These are phyloP conservation scores for Lasioglossum marginatum DNA, from an alignment of 2,888 invertebrate species.

Conservation along the genomic window DNA sequence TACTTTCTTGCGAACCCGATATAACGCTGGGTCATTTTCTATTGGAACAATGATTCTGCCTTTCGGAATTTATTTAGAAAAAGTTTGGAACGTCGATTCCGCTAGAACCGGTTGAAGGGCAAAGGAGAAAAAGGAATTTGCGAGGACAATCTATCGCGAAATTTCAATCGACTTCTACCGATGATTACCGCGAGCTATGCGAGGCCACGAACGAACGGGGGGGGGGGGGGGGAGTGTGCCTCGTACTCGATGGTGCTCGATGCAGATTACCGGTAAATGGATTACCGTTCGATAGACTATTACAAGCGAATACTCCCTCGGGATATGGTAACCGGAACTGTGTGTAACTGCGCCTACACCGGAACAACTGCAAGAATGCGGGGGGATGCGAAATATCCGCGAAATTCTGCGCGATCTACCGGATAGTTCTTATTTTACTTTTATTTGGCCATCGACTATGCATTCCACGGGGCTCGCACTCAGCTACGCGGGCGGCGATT, in stretches of 20 bases:
- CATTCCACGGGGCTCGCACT: neutral
- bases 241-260: conserved; percentile 35
- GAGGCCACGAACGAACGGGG: neutral
- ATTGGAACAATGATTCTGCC: neutral
- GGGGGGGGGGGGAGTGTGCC: neutral
- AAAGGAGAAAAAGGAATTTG: neutral
- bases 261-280: conserved; percentile 75
- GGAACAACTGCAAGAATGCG: conserved; percentile 43
- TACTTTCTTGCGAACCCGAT: too few species aligned
- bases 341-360: conserved; percentile 20
- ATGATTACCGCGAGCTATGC: conserved; percentile 37
- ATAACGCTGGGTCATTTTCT: neutral
- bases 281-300: conserved; percentile 77
- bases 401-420: neutral
- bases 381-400: too few species aligned
- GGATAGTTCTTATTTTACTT: neutral
- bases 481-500: neutral
- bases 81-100: too few species aligned
- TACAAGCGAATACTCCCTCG: conserved; percentile 65
- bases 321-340: conserved; percentile 33
- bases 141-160: neutral
- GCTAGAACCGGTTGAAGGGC: neutral
- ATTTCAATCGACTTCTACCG: conserved; percentile 21
- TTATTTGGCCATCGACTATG: neutral
- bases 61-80: neutral